Conservation (phyloP, 2,113 vertebrate genomes). For the Baryphthengus martii region DNA sequence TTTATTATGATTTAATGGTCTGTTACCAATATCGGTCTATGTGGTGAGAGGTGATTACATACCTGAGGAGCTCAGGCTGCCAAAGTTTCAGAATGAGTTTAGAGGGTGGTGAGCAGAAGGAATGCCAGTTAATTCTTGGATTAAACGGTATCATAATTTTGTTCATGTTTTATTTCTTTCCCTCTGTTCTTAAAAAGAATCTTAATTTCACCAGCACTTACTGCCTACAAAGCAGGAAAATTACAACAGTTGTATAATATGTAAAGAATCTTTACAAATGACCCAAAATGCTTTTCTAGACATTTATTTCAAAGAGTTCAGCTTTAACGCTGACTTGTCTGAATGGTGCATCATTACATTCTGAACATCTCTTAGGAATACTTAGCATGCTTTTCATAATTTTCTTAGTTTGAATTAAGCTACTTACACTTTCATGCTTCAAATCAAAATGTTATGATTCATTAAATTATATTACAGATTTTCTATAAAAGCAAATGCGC, state of each 20-base stretch:
- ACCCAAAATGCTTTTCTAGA: not conserved
- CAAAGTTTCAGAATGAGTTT: not conserved
- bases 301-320: not conserved
- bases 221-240: not conserved
- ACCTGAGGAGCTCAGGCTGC: not conserved
- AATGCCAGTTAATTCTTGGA: not conserved
- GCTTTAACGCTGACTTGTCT: not conserved
- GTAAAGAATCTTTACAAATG: not conserved
- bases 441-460: not conserved
- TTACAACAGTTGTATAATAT: not conserved
- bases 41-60: not conserved
- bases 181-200: not conserved
- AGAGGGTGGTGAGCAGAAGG: not conserved
- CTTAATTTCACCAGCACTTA: not conserved
- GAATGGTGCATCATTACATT: not conserved
- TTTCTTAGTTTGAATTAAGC: slow-evolving; percentile 5
- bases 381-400: not conserved
- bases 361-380: not conserved
- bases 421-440: not conserved
- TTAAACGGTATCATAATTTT: not conserved
- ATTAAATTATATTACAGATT: not conserved
- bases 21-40: not conserved
- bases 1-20: not conserved
- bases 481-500: not conserved
- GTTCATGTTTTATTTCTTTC: not conserved